Percentiles rank a stretch among this genome's conserved stretches.
phyloP scores from a whole-genome alignment of 2,113 vertebrate genomes.

The Pelodiscus sinensis region DNA sequence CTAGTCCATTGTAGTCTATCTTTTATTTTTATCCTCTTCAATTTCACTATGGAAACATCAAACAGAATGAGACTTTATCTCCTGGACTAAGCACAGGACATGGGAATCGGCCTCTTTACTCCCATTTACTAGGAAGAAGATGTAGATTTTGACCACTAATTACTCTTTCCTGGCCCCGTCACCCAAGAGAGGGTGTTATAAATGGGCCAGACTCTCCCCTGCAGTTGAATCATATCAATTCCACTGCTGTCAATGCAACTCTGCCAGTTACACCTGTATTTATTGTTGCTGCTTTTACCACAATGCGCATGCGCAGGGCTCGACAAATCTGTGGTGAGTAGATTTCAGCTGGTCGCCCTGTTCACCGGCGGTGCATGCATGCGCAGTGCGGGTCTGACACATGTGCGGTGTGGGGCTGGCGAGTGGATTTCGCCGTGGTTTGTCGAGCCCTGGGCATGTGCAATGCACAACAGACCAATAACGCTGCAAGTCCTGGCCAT shows the following conservation, averaged over 20 bases:
- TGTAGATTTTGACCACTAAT: background rate
- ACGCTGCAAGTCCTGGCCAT: background rate
- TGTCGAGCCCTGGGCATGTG: no score
- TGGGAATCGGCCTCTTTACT: background rate
- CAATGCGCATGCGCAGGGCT: rapidly evolving
- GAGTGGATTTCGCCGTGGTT: no score
- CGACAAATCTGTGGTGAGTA: no score
- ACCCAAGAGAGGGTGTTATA: background rate
- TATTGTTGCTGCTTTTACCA: background rate
- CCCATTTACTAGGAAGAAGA: background rate
- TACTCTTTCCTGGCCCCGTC: background rate
- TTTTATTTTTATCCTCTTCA: background rate
- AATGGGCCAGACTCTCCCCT: background rate
- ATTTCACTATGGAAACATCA: background rate
- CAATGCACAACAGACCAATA: background rate
- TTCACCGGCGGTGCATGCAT: no score
- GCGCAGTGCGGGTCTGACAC: no score
- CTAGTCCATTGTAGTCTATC: background rate
- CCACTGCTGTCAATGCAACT: background rate
- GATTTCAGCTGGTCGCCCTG: no score
- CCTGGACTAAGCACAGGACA: background rate
- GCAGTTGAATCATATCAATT: background rate
- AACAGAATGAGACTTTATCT: background rate
- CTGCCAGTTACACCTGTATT: background rate
- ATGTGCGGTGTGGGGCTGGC: no score